These are phyloP conservation scores for Drosophila sulfurigaster DNA, from an alignment of 1,140 invertebrate genomes.

Conservation along the genomic window DNA sequence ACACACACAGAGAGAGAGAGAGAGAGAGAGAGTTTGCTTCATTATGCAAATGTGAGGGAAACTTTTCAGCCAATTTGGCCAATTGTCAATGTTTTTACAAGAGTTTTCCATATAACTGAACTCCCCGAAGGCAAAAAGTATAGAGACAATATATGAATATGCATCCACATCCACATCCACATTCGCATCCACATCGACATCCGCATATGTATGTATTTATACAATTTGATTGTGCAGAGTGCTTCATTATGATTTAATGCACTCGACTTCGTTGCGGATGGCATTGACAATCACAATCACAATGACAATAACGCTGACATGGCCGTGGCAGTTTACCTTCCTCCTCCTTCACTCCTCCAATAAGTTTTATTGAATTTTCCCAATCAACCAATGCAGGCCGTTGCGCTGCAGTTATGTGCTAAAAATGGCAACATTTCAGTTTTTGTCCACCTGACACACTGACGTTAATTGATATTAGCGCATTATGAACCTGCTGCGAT, in stretches of 20 bases:
- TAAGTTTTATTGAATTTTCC: neutral
- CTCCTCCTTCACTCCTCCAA: neutral
- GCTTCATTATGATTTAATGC: constrained; percentile 22
- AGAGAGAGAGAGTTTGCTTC: constrained; percentile 9
- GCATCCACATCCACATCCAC: neutral
- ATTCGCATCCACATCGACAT: neutral
- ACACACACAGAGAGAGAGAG: too few species aligned
- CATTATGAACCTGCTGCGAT: too few species aligned
- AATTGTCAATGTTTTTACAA: constrained; percentile 36
- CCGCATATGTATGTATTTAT: constrained; percentile 11
- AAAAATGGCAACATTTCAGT: too few species aligned
- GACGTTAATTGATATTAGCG: too few species aligned
- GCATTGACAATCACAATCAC: neutral
- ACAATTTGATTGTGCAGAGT: constrained; percentile 28
- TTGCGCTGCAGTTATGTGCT: too few species aligned
- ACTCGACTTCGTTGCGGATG: neutral
- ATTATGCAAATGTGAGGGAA: constrained; percentile 32
- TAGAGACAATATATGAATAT: neutral
- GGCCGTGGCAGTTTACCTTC: neutral
- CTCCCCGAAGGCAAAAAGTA: neutral
- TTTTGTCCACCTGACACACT: too few species aligned
- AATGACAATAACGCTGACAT: neutral
- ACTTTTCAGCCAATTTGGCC: constrained; percentile 30
- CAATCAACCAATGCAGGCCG: neutral
- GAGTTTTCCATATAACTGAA: constrained; percentile 2